phyloP scores from a whole-genome alignment of 1,140 invertebrate genomes.

The Scaptomyza graminum region DNA sequence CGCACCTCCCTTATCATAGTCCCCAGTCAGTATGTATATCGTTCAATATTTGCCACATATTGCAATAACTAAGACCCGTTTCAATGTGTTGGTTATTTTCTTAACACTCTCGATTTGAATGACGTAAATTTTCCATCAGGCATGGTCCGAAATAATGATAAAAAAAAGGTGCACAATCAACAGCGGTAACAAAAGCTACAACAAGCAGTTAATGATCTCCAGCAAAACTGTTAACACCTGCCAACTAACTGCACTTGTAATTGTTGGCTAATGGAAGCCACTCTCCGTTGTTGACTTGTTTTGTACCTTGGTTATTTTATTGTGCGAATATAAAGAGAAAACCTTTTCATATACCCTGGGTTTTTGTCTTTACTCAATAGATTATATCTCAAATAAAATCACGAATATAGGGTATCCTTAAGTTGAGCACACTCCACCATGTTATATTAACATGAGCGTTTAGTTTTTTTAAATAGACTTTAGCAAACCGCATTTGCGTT shows the following conservation, averaged over 20 bases:
- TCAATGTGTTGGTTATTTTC: conserved; percentile 18
- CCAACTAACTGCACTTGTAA: conserved; percentile 38
- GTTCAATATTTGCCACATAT: conserved; percentile 27
- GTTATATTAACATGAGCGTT: not conserved
- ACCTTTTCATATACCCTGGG: no score
- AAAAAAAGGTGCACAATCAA: conserved; percentile 60
- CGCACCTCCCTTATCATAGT: not conserved
- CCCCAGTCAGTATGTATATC: not conserved
- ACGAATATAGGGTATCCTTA: conserved; percentile 1
- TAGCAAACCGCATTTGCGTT: conserved; percentile 21
- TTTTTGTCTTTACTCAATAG: not conserved
- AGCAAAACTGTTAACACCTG: conserved; percentile 61
- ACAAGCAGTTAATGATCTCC: conserved; percentile 51
- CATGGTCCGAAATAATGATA: conserved; percentile 22
- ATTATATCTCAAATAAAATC: not conserved
- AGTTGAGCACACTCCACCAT: not conserved
- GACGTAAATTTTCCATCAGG: conserved; percentile 51
- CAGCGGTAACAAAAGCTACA: conserved; percentile 8
- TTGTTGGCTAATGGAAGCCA: conserved; percentile 44
- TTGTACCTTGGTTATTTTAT: conserved; percentile 18
- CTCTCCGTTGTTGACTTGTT: conserved; percentile 26
- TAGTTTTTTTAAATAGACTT: not conserved
- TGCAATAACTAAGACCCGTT: conserved; percentile 57
- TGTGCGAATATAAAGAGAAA: not conserved
- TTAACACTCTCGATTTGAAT: conserved; percentile 70